These are phyloP conservation scores for Brachionus paranguensis DNA, from an alignment of 1,140 invertebrate species.

Conservation along the genomic window DNA sequence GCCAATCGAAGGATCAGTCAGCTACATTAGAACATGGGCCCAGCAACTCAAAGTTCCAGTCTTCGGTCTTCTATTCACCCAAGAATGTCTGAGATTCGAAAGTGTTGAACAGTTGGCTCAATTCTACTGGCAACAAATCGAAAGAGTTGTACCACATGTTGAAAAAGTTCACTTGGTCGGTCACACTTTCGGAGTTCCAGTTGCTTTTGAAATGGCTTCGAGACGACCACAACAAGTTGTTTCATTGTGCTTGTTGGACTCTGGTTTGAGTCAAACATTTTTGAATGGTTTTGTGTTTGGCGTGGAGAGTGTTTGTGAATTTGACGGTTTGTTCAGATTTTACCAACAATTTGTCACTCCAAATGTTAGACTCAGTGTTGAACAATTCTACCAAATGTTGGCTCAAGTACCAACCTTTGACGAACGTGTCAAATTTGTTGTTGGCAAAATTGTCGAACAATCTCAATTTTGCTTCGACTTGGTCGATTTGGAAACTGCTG, in stretches of 20 bases:
- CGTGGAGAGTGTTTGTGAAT: neutral
- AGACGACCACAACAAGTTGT: neutral
- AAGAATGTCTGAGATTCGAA: neutral
- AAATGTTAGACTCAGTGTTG: neutral
- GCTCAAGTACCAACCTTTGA: neutral
- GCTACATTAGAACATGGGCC: slow-evolving; percentile 3
- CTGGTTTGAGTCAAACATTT: slow-evolving; percentile 22
- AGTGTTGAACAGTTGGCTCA: slow-evolving; percentile 19
- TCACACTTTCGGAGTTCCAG: slow-evolving; percentile 13
- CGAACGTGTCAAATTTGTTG: slow-evolving; percentile 29
- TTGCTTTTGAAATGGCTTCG: slow-evolving; percentile 32
- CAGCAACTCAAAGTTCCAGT: slow-evolving; percentile 20
- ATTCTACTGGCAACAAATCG: slow-evolving; percentile 32
- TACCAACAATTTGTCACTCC: slow-evolving; percentile 21
- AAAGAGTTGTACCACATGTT: slow-evolving; percentile 4
- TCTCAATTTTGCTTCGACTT: neutral
- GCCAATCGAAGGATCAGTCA: neutral
- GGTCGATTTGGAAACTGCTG: slow-evolving; percentile 6
- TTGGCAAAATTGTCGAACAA: neutral
- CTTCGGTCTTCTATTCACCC: neutral
- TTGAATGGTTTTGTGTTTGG: neutral
- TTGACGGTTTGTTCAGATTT: slow-evolving; percentile 23
- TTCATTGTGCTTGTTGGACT: slow-evolving; percentile 16
- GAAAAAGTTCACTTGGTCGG: neutral
- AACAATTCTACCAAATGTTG: slow-evolving; percentile 10